These are phyloP conservation scores for Zosterops japonicus DNA, from an alignment of 2,113 vertebrate species.

Conservation along the genomic window DNA sequence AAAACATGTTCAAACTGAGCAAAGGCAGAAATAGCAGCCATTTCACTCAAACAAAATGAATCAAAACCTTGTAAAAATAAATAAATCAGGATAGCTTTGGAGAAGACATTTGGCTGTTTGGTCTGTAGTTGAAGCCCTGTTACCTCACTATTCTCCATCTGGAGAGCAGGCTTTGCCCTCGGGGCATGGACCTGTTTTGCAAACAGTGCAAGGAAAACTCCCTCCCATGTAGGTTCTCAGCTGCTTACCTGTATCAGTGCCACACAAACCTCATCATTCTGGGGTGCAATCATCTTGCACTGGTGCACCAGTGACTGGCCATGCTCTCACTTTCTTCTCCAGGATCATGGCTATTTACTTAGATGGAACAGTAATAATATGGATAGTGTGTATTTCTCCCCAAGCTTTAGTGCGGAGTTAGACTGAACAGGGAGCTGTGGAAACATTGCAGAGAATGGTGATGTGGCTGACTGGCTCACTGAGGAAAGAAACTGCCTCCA, in stretches of 20 bases:
- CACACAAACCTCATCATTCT: neutral
- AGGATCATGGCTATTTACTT: neutral
- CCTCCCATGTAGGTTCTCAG: neutral
- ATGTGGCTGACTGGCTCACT: neutral
- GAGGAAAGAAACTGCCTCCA: neutral
- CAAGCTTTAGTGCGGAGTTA: neutral
- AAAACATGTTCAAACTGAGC: slow-evolving; percentile 59
- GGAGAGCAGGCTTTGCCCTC: neutral
- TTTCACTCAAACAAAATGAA: slow-evolving; percentile 52
- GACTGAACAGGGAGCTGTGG: neutral
- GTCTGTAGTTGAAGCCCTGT: neutral
- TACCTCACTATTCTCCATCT: slow-evolving; percentile 20
- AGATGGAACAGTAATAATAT: neutral
- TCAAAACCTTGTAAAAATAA: slow-evolving; percentile 63
- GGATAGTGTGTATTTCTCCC: neutral
- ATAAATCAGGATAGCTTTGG: slow-evolving; percentile 33
- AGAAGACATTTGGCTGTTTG: slow-evolving; percentile 49
- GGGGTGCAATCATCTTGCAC: neutral
- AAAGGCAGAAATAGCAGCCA: slow-evolving; percentile 49
- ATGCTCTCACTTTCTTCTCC: neutral
- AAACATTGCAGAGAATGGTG: neutral
- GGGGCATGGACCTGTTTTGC: neutral
- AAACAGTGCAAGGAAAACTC: neutral
- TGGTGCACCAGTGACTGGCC: too few relatives aligned
- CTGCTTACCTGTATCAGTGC: neutral